Evolutionary conservation across 2,888 invertebrate species (phyloP), one percentile per base, ranked within the genome.

Genomic region (Aricia artaxerxes): DNA sequence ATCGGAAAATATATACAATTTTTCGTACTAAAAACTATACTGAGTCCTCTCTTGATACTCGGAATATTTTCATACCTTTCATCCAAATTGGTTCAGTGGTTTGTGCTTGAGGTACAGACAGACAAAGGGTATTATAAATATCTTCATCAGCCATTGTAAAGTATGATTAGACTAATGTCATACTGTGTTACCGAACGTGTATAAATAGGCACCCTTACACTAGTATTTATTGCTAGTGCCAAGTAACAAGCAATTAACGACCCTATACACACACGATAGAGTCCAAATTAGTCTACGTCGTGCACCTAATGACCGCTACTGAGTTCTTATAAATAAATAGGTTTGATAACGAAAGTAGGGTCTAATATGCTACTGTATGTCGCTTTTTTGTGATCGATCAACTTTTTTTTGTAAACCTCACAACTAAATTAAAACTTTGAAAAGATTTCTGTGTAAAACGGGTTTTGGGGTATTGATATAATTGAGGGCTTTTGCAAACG

Each of bases 311-410:
- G 79, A 79, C 75, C 49, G 60, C 78, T 69, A 38, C 69, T 75
- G 49, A 75, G 31, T 75, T 79, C 75, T 79, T 75, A 79, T 79
- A 79, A 79, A 78, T 78, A 78, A 75, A 75, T 79, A 75, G 73
- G 61, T 53, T 57, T 38, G 76, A 76, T 57, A 76, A 76, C 76
- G 57, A 76, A 76, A 53, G 75, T 24, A 35, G 76, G 31, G 57
- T 76, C 53, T 35, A 13, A 57, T 76, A 57, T 11, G 75, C 75
- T 49, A 76, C 73, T 24, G 40, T 73, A n/a, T 40, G 38, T 6
- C n/a, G 40, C 24, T 44, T 44, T 73, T 69, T 69, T 13, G 38
- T 69, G 13, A 69, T 69, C 69, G 35, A 69, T 35, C 69, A 13
- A 38, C 6, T 38, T 69, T 35, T 38, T 35, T 69, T 69, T 38